phyloP scores from a whole-genome alignment of 2,888 invertebrate genomes.

The Chrysotoxum bicinctum region DNA sequence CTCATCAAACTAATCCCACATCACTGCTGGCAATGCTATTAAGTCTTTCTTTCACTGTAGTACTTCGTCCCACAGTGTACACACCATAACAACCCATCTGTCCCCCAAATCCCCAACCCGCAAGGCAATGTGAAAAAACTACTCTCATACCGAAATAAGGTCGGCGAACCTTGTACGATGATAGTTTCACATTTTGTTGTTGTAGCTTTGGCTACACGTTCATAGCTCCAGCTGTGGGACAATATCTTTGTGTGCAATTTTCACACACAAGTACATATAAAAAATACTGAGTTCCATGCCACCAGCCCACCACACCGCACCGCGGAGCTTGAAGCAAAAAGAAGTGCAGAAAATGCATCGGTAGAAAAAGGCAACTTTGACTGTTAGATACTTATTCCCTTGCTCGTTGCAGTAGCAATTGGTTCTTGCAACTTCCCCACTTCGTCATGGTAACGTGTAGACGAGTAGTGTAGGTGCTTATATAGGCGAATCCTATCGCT shows the following conservation, averaged over 20 bases:
- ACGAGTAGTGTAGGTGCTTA: background rate
- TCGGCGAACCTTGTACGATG: slow-evolving; percentile 60
- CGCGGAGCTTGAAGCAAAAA: background rate
- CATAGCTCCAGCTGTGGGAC: slow-evolving; percentile 42
- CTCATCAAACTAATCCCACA: slow-evolving; percentile 20
- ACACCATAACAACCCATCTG: background rate
- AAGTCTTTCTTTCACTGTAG: background rate
- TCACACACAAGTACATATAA: slow-evolving; percentile 21
- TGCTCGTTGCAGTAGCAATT: slow-evolving; percentile 67
- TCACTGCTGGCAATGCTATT: slow-evolving; percentile 27
- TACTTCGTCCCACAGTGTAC: background rate
- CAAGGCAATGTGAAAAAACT: slow-evolving; percentile 57
- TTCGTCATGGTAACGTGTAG: background rate
- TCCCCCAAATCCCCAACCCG: slow-evolving; percentile 9
- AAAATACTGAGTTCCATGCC: background rate
- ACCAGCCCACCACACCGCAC: background rate
- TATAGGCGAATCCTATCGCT: slow-evolving; percentile 41
- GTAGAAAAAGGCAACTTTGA: slow-evolving; percentile 33
- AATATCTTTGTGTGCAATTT: slow-evolving; percentile 49
- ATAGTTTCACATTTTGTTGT: slow-evolving; percentile 71
- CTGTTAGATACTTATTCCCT: slow-evolving; percentile 68
- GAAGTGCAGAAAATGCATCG: slow-evolving; percentile 5
- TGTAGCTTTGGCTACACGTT: slow-evolving; percentile 25
- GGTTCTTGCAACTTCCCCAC: slow-evolving; percentile 52
- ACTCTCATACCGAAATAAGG: slow-evolving; percentile 70